Evolutionary conservation across 2,888 invertebrate species (phyloP).

Genomic region (Elmis aenea): DNA sequence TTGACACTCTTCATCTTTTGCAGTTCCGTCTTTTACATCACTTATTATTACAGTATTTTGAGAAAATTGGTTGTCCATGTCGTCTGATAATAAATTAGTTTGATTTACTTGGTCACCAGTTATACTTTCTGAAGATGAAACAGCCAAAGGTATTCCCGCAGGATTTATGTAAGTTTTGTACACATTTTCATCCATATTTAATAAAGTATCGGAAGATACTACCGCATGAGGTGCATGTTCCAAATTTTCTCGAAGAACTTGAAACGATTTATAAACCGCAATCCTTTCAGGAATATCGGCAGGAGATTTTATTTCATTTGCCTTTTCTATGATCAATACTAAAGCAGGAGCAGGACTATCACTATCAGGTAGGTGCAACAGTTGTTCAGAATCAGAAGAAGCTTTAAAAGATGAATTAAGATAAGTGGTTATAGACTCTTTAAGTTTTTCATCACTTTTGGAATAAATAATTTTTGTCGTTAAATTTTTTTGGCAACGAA

Average conservation of each 20-base stretch:
- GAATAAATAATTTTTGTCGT: not conserved
- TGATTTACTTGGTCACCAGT: not conserved
- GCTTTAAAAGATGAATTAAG: not conserved
- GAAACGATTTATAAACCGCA: slow-evolving; percentile 16
- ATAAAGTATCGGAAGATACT: not conserved
- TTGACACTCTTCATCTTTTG: not conserved
- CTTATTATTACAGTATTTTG: no score
- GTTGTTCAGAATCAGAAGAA: not conserved
- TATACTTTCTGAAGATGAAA: no score
- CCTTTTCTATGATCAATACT: not conserved
- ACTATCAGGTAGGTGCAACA: not conserved
- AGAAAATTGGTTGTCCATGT: not conserved
- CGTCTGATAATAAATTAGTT: not conserved
- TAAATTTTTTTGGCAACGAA: no score
- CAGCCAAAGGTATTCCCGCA: slow-evolving; percentile 11
- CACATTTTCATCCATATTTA: slow-evolving; percentile 20
- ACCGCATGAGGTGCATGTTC: not conserved
- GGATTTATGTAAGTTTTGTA: slow-evolving; percentile 32
- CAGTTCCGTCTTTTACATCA: not conserved
- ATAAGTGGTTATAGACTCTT: not conserved
- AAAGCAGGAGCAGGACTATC: not conserved
- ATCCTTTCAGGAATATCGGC: not conserved
- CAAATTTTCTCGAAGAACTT: slow-evolving; percentile 7
- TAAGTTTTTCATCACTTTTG: not conserved
- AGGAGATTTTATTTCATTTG: not conserved